Base-by-base conservation (phyloP, 2,888 invertebrate species). In the Parnassius glacialis region DNA sequence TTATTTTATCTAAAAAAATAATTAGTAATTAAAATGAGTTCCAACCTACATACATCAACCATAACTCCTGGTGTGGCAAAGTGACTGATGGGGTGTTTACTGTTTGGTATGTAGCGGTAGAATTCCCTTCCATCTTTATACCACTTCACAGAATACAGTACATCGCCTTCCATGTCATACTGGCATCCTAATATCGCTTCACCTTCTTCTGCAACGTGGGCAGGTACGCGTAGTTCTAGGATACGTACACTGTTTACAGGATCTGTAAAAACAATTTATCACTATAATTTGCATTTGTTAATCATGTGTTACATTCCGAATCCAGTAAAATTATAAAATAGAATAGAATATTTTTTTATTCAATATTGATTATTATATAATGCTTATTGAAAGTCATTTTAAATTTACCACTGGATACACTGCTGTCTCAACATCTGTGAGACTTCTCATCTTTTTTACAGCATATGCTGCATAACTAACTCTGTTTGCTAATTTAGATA, bases 121-220 rank as follows among this genome's bases (percentile, higher is more conserved):
- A 97, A 96, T 85, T 97, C 97, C 75, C 94, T 93, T 57, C 94
- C 95, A 75, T 96, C 96, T 78, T 97, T 97, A 91, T 96, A 97
- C 97, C 97, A 97, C 86, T 96, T 97, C 68, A 97, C 95, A n/a
- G 96, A 96, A 83, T 97, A 97, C 57, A 97, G 90, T 13, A 93
- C 93, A 79, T 97, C 96, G 3, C 94, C 95, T 34, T 87, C 89
- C 87, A 97, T 85, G 84, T 97, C 95, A 79, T 95, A 97, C 84
- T 94, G 94, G 85, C 97, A 97, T 62, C 95, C 96, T 64, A 97
- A 89, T 42, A 94, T 90, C 5, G 95, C 95, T 73, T 93, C 93
- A 71, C 95, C 94, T 59, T 95, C 95, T 66, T 95, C 93, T 59
- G 95, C 94, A 69, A 95, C 95, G 81, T 96, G 95, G 68, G 94